Base-by-base conservation (phyloP, 2,888 invertebrate genomes). In the Panopea generosa region DNA sequence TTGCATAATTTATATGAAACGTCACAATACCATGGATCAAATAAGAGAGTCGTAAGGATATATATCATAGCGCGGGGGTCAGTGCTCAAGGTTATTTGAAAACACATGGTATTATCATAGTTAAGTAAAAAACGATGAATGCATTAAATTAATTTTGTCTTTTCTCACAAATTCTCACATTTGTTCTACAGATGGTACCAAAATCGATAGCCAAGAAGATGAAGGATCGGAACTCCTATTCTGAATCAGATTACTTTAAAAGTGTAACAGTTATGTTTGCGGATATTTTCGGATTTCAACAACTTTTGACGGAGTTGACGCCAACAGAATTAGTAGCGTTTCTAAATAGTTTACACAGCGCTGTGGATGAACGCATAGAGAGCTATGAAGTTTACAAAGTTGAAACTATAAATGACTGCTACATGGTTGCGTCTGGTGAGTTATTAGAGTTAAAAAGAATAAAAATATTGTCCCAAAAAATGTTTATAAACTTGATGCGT, bases 361-460 rank as follows among this genome's bases (percentile, higher is more conserved):
- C 72, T 2, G 53, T 87, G 9, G 87, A 88, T 27, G 77, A 83
- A 18, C 38, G 78, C 24, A 72, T 87, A 4, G 83, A 74, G 33
- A 74, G 69, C 38, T 83, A 79, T 55, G 85, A 88, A 47, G 84
- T 86, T 1, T 88, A 86, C 68, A 88, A 87, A 59, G 86, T 88
- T 47, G 87, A 88, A 49, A 85, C 84, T 1, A 85, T 88, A 24
- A 85, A 84, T 38, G 87, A 88, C 50, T 85, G 80, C 43, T 86
- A 84, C 60, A 88, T 88, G 87, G 73, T 88, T 0, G 86, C 83
- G 11, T 87, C 86, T 45, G 87, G 87, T 88, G 59, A 16, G 78
- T 43, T n/a, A 16, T 11, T 6, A 7, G 2, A 40, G 16, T 16
- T 40, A 11, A 40, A 7, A 40, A 40, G 7, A n/a, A n/a, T n/a